Base-by-base conservation (phyloP, 2,888 invertebrate genomes). In the Ctena decussata region DNA sequence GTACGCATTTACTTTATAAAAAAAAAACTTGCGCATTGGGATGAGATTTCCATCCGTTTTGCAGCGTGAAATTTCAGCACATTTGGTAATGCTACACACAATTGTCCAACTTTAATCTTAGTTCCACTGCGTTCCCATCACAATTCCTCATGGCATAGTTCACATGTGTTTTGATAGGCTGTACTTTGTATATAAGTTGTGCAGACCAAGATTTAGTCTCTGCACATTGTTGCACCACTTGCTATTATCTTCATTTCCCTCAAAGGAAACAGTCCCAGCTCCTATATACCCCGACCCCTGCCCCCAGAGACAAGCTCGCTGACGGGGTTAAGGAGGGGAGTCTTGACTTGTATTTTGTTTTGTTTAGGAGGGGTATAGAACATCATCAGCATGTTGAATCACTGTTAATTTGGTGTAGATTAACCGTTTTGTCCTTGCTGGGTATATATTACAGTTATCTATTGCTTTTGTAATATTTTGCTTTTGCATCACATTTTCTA, bases 21-120 rank as follows among this genome's bases (percentile, higher is more conserved):
- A n/a, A n/a, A n/a, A n/a, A n/a, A n/a, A n/a, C 30, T 37, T 30
- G 39, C 79, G 70, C 0, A 78, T 71, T 24, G 82, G 79, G 27
- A 78, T 72, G 77, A 82, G 77, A 2, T 82, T 82, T 12, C 5
- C 21, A 37, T 85, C 85, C 18, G 18, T 21, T 53, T 24, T 70
- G 15, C 85, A 85, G 37, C 81, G 71, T 3, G 81, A 76, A 3
- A 57, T 12, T 1, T 37, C 0, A 49, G 39, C n/a, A 74, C 85
- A 85, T 77, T 30, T 70, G 32, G 24, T 81, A 76, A 49, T 77
- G 72, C 18, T 8, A 11, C 2, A 72, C 27, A n/a, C 27, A n/a
- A 72, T 72, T 72, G 41, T 72, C 72, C 44, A 72, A 46, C 12
- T 18, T 76, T 57, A 8, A n/a, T 12, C n/a, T 46, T 35, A 74